Conservation (phyloP, 1,140 invertebrate species). For the Rhagoletis zephyria region DNA sequence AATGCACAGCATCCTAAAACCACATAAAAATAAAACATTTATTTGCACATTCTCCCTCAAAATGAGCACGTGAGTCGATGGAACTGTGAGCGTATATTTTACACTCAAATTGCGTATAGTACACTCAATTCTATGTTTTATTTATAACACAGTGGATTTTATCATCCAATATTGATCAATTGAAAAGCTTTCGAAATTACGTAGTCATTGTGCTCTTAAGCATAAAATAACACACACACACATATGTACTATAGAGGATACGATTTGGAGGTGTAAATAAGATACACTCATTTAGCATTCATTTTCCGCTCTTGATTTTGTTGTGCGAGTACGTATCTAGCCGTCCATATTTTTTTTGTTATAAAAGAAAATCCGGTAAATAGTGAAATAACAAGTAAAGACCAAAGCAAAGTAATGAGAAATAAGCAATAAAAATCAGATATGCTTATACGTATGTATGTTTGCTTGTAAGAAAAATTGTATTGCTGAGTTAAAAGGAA, state of each 20-base stretch:
- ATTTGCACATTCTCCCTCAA: background rate
- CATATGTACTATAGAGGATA: background rate
- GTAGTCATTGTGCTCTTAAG: background rate
- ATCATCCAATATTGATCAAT: background rate
- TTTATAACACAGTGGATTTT: background rate
- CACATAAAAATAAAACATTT: too few relatives aligned
- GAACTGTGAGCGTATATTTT: background rate
- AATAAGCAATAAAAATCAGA: background rate
- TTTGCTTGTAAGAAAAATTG: background rate
- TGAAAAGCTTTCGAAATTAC: conserved; percentile 5
- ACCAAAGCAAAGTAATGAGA: background rate
- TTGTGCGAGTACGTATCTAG: background rate
- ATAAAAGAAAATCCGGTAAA: background rate
- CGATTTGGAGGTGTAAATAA: background rate
- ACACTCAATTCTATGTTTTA: background rate
- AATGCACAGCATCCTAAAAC: too few relatives aligned
- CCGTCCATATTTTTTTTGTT: background rate
- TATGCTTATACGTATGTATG: background rate
- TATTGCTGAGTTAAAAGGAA: background rate
- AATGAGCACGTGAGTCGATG: background rate
- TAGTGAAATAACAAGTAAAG: background rate
- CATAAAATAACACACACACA: background rate
- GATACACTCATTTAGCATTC: background rate
- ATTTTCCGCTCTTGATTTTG: background rate
- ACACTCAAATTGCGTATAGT: background rate